A percentile compares a stretch with the other conserved stretches of the same genome.
These are phyloP conservation scores for Sclerodermus sp. DNA, from an alignment of 2,888 invertebrate species.

Conservation along the genomic window DNA sequence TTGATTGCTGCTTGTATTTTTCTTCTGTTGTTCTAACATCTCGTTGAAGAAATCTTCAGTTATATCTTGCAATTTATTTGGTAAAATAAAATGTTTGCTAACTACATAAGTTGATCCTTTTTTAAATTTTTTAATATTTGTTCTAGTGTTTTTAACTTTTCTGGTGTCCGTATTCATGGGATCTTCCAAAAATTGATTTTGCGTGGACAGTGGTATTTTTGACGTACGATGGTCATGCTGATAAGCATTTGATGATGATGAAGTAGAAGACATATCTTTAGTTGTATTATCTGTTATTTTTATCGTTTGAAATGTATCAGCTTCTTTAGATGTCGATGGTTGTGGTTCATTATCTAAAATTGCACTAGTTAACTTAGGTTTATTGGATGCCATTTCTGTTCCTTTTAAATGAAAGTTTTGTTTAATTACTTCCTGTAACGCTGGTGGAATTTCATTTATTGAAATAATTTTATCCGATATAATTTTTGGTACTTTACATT, in stretches of 20 bases:
- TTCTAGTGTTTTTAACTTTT: too few species aligned
- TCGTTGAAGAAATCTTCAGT: slow-evolving; percentile 30
- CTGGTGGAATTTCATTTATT: slow-evolving; percentile 37
- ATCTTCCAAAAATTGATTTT: too few species aligned
- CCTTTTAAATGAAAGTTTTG: slow-evolving; percentile 5
- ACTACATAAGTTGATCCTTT: too few species aligned
- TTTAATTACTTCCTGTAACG: slow-evolving; percentile 30
- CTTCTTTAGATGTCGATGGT: neutral
- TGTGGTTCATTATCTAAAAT: neutral
- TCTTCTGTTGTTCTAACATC: slow-evolving; percentile 17
- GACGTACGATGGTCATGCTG: too few species aligned
- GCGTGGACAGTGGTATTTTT: too few species aligned
- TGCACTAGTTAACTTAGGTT: neutral
- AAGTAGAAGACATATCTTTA: too few species aligned
- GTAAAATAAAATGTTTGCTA: slow-evolving; percentile 2
- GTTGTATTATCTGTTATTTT: too few species aligned
- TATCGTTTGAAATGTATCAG: neutral
- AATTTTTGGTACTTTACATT: slow-evolving; percentile 38
- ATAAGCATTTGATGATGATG: too few species aligned
- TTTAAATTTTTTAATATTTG: too few species aligned
- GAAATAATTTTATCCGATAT: slow-evolving; percentile 44
- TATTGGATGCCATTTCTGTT: neutral
- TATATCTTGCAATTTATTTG: slow-evolving; percentile 24
- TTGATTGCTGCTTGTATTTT: slow-evolving; percentile 13
- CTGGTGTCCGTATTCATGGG: too few species aligned